phyloP scores from a whole-genome alignment of 2,797 vertebrate species.

The Enteromius treurensis region DNA sequence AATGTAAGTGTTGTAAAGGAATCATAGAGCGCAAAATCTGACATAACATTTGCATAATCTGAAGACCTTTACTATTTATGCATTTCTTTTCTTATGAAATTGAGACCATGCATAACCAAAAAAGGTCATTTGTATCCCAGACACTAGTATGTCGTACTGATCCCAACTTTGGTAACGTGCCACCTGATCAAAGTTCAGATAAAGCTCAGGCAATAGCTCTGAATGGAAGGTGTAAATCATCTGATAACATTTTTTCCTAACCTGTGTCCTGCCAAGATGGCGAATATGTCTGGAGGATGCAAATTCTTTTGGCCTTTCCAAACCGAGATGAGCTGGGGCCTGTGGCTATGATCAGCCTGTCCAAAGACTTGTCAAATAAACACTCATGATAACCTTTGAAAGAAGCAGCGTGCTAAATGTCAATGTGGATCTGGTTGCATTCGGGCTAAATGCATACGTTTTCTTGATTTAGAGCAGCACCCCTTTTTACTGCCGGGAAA shows the following conservation, averaged over 20 bases:
- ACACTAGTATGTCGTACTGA: slow-evolving; percentile 63
- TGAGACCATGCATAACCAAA: slow-evolving; percentile 6
- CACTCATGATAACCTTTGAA: slow-evolving; percentile 22
- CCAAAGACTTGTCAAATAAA: slow-evolving; percentile 30
- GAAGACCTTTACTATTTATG: background rate
- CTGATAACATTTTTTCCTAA: slow-evolving; percentile 29
- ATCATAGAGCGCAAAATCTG: background rate
- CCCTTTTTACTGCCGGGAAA: slow-evolving; percentile 52
- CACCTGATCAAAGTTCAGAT: slow-evolving; percentile 65
- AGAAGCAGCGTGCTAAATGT: slow-evolving; percentile 16
- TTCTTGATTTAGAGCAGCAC: slow-evolving; percentile 55
- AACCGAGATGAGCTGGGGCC: slow-evolving; percentile 70
- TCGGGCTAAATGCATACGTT: slow-evolving; percentile 26
- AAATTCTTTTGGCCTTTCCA: slow-evolving; percentile 62
- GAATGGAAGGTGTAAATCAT: slow-evolving; percentile 51
- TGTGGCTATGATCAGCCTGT: slow-evolving; percentile 60
- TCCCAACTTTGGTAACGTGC: slow-evolving; percentile 57
- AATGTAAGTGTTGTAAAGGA: background rate
- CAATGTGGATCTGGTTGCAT: slow-evolving; percentile 25
- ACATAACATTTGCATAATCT: background rate
- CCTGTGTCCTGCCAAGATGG: slow-evolving; percentile 41
- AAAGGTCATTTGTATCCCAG: slow-evolving; percentile 59
- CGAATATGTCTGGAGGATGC: slow-evolving; percentile 51
- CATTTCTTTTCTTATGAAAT: background rate
- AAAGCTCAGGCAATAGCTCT: slow-evolving; percentile 62